Evolutionary conservation across 2,797 vertebrate species (phyloP).

Genomic region (Helarctos malayanus): DNA sequence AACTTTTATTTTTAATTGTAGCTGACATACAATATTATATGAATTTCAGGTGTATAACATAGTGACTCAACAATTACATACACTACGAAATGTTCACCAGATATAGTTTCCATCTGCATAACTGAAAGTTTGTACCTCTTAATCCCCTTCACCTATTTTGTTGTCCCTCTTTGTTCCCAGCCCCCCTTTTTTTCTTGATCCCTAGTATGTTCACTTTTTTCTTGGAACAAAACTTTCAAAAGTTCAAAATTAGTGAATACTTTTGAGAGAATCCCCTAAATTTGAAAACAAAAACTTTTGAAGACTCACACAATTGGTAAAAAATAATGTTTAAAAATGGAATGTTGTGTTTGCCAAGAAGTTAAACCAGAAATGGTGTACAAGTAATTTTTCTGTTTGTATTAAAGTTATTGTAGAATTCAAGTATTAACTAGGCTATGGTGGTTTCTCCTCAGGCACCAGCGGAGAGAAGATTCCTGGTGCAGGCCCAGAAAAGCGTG

Average conservation of each 20-base stretch:
- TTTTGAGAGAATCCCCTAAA: background rate
- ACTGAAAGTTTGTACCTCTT: background rate
- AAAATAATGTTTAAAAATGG: background rate
- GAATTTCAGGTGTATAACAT: background rate
- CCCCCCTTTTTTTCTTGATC: background rate
- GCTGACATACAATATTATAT: background rate
- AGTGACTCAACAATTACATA: background rate
- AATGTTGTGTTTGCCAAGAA: background rate
- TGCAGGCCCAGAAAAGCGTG: background rate
- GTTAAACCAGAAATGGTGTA: background rate
- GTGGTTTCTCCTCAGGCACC: background rate
- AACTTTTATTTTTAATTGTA: background rate
- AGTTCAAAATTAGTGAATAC: background rate
- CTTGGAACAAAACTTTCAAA: background rate
- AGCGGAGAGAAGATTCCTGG: background rate
- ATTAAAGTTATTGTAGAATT: background rate
- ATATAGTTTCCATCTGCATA: background rate
- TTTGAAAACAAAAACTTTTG: slow-evolving; percentile 9
- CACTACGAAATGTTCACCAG: background rate
- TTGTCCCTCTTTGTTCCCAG: background rate
- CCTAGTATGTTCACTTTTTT: background rate
- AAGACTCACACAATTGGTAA: background rate
- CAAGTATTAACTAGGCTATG: background rate
- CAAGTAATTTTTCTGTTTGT: slow-evolving; percentile 7
- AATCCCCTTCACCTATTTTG: background rate